Conservation (phyloP, 2,797 vertebrate species). For the Sarcoramphus papa region DNA sequence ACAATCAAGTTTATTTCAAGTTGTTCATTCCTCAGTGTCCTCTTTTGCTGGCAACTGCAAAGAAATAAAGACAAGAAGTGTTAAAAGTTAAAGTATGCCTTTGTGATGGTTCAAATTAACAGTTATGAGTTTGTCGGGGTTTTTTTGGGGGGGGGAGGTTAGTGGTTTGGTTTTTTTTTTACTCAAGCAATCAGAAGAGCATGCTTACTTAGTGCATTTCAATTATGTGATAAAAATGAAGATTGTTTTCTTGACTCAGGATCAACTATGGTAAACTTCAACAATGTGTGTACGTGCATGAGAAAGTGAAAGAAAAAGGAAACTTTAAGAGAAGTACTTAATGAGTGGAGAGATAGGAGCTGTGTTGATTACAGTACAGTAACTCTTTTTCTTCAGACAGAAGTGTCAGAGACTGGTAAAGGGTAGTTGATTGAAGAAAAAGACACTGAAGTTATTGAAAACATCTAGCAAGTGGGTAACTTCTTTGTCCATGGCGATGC, state of each 20-base stretch:
- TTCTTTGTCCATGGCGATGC: neutral
- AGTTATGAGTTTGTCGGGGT: neutral
- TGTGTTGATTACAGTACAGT: neutral
- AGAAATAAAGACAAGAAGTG: neutral
- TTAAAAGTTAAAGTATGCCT: neutral
- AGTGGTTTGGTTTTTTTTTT: neutral
- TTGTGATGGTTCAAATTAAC: neutral
- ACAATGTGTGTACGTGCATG: neutral
- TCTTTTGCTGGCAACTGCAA: neutral
- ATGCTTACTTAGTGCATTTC: neutral
- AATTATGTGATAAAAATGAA: neutral
- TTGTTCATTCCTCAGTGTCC: neutral
- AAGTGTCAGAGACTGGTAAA: neutral
- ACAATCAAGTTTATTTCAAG: neutral
- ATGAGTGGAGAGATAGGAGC: neutral
- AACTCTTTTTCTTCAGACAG: neutral
- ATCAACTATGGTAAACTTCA: neutral
- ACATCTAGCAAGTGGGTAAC: neutral
- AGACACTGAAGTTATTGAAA: neutral
- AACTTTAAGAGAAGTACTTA: neutral
- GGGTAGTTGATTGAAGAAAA: neutral
- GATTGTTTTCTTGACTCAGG: neutral
- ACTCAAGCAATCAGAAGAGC: neutral
- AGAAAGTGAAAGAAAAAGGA: neutral
- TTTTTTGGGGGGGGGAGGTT: too few species aligned